Evolutionary conservation across 2,888 invertebrate genomes (phyloP), one percentile per base, ranked within the genome.

Genomic region (Torymus auratus): DNA sequence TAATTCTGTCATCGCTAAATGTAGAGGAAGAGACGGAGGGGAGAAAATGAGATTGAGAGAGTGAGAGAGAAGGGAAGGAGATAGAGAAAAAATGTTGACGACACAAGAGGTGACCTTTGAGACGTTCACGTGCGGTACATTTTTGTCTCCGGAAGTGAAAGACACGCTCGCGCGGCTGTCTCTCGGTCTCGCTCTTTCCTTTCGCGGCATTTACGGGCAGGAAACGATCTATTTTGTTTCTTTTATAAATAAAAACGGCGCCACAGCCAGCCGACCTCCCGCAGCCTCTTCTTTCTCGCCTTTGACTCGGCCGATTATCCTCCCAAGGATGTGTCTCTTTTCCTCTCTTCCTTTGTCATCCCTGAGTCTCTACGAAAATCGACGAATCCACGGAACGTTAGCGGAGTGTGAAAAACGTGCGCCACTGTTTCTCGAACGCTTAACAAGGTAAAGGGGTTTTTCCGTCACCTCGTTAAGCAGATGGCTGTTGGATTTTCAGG

Each of bases 111-210:
- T 72, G 68, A 72, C 71, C 67, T 77, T 2, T 14, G 41, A 52
- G 15, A 41, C 15, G 17, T 55, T 50, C 70, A 65, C 53, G 64
- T 58, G 41, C 41, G 65, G 56, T 65, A 64, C 77, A 78, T 78
- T 81, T 81, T 81, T 81, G 78, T 78, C 77, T 73, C 73, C 81
- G 81, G 81, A 81, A 78, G 73, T 64, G 52, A 28, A 61, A 64
- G 53, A 67, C 65, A 23, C 52, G 60, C 28, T 62, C 56, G 67
- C 15, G 53, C 74, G 55, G 17, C 55, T 41, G 58, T 56, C n/a
- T 17, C 2, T 11, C n/a, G 20, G 41, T 61, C 28, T 41, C n/a
- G 53, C 41, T 10, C 61, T 61, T 41, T 10, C 4, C 23, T 5
- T 14, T 15, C 58, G 13, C 13, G 11, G 62, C 23, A 14, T 78